phyloP scores from a whole-genome alignment of 2,888 invertebrate genomes.

The Allacma fusca region DNA sequence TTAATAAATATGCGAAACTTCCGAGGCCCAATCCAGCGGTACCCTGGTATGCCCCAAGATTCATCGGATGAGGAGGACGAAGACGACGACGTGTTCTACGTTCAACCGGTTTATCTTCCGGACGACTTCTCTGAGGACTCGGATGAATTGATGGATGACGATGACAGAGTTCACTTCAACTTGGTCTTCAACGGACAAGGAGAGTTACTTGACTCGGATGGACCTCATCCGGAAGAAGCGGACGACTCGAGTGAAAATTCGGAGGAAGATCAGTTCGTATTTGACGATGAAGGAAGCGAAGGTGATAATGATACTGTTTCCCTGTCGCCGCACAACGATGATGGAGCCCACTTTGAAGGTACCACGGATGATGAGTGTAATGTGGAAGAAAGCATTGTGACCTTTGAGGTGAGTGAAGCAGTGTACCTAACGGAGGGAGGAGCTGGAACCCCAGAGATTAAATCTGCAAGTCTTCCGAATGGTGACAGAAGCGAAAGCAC shows the following conservation, averaged over 20 bases:
- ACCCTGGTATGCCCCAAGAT: slow-evolving; percentile 13
- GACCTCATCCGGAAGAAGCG: neutral
- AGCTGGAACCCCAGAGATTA: too few species aligned
- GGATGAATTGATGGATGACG: slow-evolving; percentile 9
- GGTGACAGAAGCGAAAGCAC: neutral
- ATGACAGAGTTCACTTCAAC: slow-evolving; percentile 14
- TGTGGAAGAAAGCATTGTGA: too few species aligned
- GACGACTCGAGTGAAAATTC: neutral
- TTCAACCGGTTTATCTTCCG: slow-evolving; percentile 8
- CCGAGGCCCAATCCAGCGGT: slow-evolving; percentile 20
- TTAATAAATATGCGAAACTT: slow-evolving; percentile 26
- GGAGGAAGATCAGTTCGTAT: neutral
- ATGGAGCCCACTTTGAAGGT: too few species aligned
- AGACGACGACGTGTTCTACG: slow-evolving; percentile 21
- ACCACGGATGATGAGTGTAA: too few species aligned
- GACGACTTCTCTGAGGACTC: slow-evolving; percentile 2
- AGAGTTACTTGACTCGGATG: neutral
- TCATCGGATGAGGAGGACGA: slow-evolving; percentile 33
- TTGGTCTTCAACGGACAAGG: slow-evolving; percentile 16
- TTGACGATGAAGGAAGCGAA: neutral
- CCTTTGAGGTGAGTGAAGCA: too few species aligned
- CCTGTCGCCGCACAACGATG: neutral
- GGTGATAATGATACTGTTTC: slow-evolving; percentile 4
- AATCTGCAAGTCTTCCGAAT: too few species aligned
- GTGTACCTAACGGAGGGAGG: too few species aligned